Conservation (phyloP, 1,140 invertebrate genomes). For the Tenebrio molitor region DNA sequence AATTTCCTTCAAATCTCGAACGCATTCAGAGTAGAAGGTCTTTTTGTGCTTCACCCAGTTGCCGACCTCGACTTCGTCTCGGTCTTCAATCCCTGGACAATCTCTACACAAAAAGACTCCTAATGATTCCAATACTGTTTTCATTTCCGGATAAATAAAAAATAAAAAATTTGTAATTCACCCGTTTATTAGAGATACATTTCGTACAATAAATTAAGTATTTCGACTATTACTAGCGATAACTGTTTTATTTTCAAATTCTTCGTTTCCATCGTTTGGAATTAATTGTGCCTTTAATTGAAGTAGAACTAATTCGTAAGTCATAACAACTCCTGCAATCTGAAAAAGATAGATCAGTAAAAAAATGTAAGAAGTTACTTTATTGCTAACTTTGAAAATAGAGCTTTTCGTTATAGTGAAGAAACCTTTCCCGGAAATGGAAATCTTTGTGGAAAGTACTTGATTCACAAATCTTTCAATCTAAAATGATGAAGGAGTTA, state of each 20-base stretch:
- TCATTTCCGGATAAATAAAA: too few relatives aligned
- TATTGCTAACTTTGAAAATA: neutral
- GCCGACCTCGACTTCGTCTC: too few relatives aligned
- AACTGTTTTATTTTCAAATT: neutral
- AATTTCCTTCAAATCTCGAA: too few relatives aligned
- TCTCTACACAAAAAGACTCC: too few relatives aligned
- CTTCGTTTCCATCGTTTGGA: neutral
- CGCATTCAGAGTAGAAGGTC: too few relatives aligned
- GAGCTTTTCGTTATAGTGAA: neutral
- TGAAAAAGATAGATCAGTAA: conserved; percentile 63
- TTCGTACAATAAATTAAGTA: too few relatives aligned
- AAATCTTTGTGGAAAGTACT: neutral
- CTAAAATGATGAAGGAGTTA: neutral
- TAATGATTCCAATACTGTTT: too few relatives aligned
- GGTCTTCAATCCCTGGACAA: too few relatives aligned
- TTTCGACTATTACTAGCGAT: too few relatives aligned
- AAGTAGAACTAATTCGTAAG: conserved; percentile 77
- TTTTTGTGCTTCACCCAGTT: too few relatives aligned
- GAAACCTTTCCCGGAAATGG: neutral
- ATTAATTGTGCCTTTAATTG: conserved; percentile 69
- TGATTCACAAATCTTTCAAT: neutral
- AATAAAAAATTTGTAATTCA: too few relatives aligned
- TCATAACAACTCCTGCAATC: conserved; percentile 78
- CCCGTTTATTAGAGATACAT: too few relatives aligned
- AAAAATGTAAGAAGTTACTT: neutral